A percentile compares a stretch with the other conserved stretches of the same genome.
phyloP scores from a whole-genome alignment of 2,113 vertebrate species.

The Bufo bufo region DNA sequence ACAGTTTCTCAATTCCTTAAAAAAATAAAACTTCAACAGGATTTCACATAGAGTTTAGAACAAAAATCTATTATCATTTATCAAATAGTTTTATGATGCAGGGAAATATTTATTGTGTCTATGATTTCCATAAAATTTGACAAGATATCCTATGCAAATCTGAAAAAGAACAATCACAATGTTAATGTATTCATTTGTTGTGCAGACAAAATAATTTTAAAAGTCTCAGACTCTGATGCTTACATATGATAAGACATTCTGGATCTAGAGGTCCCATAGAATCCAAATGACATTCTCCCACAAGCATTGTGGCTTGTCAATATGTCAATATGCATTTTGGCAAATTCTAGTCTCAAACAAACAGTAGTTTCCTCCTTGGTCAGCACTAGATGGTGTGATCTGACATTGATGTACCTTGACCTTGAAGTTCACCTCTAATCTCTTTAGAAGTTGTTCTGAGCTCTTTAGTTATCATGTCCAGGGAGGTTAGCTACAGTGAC shows the following conservation, averaged over 20 bases:
- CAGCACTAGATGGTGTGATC: too few relatives aligned
- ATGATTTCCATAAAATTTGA: neutral
- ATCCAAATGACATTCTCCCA: too few relatives aligned
- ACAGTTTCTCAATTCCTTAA: neutral
- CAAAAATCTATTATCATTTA: neutral
- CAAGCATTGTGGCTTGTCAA: too few relatives aligned
- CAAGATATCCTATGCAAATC: neutral
- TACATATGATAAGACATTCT: neutral
- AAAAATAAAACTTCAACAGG: neutral
- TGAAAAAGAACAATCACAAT: neutral
- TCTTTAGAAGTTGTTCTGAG: too few relatives aligned
- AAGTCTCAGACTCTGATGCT: too few relatives aligned
- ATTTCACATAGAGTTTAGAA: neutral
- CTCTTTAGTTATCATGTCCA: too few relatives aligned
- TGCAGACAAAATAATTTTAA: neutral
- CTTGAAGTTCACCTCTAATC: too few relatives aligned
- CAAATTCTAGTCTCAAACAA: too few relatives aligned
- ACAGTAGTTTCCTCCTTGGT: too few relatives aligned
- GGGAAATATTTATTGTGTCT: neutral
- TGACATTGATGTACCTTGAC: too few relatives aligned
- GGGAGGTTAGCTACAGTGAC: too few relatives aligned
- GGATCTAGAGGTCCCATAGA: neutral
- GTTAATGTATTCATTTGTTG: neutral
- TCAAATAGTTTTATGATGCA: conserved; percentile 20
- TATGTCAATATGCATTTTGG: too few relatives aligned